Base-by-base conservation (phyloP, 2,797 vertebrate species). In the Lutjanus campechanus region DNA sequence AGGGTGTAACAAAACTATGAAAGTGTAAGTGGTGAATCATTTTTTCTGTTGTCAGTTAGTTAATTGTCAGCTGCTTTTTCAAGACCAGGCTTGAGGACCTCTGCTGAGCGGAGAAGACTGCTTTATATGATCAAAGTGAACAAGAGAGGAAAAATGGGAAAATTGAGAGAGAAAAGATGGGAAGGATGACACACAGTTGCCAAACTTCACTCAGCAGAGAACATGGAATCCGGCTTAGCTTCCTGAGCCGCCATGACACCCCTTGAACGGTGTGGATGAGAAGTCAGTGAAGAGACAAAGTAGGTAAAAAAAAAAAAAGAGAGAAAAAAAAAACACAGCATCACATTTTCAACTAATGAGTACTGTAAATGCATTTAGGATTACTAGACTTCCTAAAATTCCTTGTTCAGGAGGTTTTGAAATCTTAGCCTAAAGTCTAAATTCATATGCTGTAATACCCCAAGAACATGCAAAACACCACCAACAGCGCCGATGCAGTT, bases 201-300 rank as follows among this genome's bases (percentile, higher is more conserved):
- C 15, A 46, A 50, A 54, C 43, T 50, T 77, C 17, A 44, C 40
- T 79, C 69, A 58, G 25, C 50, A 41, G 50, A 76, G 47, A 64
- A 46, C 1, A 3, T 50, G 47, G 53, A 66, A 66, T 54, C 29
- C 22, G 11, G 55, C 67, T 75, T 55, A 80, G 72, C 59, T 29
- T 16, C 12, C 59, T 63, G 59, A 81, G 54, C 41, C 16, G 1
- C 65, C 36, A 76, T 64, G 71, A 79, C 50, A 59, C 47, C 54
- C 8, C 46, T 36, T 29, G 13, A 60, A 56, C 43, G 16, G 55
- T 4, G 11, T 62, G 40, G 44, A 69, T 53, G 60, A 69, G 47
- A 56, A 69, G 49, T 54, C 50, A 73, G 69, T 19, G n/a, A 69
- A 43, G 40, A 69, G 44, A 60, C 49, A 55, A 41, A 44, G 36